Evolutionary conservation across 2,797 vertebrate species (phyloP).

Genomic region (Propithecus deckenii): DNA sequence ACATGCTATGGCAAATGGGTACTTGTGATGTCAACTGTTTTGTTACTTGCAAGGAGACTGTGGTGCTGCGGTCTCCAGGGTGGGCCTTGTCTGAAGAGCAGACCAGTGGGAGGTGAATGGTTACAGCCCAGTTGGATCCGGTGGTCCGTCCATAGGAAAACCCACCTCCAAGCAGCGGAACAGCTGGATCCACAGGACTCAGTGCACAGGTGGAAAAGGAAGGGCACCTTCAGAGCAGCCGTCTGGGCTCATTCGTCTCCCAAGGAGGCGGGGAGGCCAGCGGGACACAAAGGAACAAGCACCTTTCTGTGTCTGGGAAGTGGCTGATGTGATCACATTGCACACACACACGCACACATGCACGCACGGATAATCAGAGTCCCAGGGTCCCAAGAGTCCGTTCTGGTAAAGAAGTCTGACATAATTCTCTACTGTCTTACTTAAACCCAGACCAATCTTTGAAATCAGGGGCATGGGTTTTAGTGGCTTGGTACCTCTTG

Average conservation of each 20-base stretch:
- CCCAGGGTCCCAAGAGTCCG: background rate
- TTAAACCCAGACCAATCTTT: slow-evolving; percentile 38
- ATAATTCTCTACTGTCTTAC: slow-evolving; percentile 1
- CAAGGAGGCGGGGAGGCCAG: background rate
- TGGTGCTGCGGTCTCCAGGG: background rate
- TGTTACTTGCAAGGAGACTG: background rate
- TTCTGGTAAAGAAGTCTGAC: background rate
- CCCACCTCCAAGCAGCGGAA: background rate
- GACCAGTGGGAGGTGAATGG: background rate
- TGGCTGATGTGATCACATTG: background rate
- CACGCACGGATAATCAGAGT: background rate
- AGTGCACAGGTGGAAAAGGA: background rate
- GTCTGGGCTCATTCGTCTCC: background rate
- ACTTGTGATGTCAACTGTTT: background rate
- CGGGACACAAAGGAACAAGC: background rate
- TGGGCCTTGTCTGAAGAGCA: background rate
- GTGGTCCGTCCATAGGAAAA: background rate
- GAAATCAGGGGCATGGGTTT: background rate
- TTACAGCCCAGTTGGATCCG: background rate
- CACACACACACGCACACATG: background rate
- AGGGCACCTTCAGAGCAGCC: background rate
- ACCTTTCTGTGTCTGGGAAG: slow-evolving; percentile 12
- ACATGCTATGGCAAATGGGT: background rate
- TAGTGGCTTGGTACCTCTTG: background rate
- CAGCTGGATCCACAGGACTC: background rate